Evolutionary conservation across 2,113 vertebrate genomes (phyloP).

Genomic region (Eidolon helvum): DNA sequence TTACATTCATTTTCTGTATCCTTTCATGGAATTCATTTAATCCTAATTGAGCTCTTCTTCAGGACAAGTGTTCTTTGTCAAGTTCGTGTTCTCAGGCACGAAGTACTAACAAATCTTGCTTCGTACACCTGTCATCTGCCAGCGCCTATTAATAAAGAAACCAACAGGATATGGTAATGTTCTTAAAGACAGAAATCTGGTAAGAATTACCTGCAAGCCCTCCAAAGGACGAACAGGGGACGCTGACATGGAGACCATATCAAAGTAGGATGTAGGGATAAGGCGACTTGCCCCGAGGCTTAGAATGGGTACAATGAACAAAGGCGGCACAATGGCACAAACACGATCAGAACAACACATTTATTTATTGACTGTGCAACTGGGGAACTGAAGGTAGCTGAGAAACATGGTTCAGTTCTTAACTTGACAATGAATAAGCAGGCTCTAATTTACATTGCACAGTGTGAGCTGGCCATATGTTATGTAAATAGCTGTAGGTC

Average conservation of each 20-base stretch:
- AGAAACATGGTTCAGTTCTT: neutral
- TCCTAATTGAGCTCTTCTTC: neutral
- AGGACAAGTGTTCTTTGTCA: neutral
- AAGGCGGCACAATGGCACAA: neutral
- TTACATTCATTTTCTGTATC: neutral
- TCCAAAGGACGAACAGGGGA: neutral
- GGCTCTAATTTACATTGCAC: neutral
- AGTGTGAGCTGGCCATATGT: neutral
- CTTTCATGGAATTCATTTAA: neutral
- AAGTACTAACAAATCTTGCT: neutral
- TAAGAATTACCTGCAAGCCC: neutral
- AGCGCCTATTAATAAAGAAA: neutral
- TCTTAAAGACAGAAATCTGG: neutral
- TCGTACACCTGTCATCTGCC: neutral
- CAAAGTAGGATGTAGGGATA: rapidly evolving
- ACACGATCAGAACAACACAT: neutral
- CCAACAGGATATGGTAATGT: neutral
- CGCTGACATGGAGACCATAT: rapidly evolving
- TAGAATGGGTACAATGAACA: neutral
- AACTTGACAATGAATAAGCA: slow-evolving; percentile 28
- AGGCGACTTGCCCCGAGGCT: rapidly evolving
- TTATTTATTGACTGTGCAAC: neutral
- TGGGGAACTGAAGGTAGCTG: neutral
- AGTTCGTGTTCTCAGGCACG: neutral
- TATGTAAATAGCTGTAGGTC: neutral